phyloP scores from a whole-genome alignment of 2,797 vertebrate genomes.

The Muraenolepis orangiensis region DNA sequence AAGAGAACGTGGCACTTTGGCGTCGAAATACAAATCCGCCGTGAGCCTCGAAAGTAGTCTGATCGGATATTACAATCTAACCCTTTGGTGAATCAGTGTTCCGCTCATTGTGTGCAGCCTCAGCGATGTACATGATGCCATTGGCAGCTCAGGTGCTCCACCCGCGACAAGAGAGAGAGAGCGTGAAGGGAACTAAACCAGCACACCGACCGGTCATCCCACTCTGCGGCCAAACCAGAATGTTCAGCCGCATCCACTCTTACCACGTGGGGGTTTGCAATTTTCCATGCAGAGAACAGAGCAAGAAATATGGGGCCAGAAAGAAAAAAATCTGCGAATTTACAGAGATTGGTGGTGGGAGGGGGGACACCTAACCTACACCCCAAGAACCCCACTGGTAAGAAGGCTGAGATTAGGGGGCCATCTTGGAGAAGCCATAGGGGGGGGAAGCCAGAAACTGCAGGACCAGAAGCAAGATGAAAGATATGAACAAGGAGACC shows the following conservation, averaged over 20 bases:
- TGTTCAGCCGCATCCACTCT: slow-evolving; percentile 37
- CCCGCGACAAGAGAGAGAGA: slow-evolving; percentile 27
- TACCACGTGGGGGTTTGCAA: slow-evolving; percentile 27
- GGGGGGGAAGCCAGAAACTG: slow-evolving; percentile 65
- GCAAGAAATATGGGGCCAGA: slow-evolving; percentile 32
- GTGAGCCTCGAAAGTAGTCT: slow-evolving; percentile 39
- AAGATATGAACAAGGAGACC: slow-evolving; percentile 54
- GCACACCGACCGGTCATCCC: slow-evolving; percentile 1
- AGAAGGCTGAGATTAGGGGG: slow-evolving; percentile 61
- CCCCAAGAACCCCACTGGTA: slow-evolving; percentile 51
- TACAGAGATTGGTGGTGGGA: slow-evolving; percentile 30
- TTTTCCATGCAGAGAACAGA: slow-evolving; percentile 27
- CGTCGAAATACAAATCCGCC: slow-evolving; percentile 21
- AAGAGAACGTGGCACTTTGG: slow-evolving; percentile 38
- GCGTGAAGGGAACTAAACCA: slow-evolving; percentile 25
- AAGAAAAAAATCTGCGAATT: slow-evolving; percentile 35
- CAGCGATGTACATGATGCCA: slow-evolving; percentile 30
- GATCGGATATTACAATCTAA: slow-evolving; percentile 42
- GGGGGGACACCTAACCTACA: slow-evolving; percentile 59
- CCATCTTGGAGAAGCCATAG: slow-evolving; percentile 59
- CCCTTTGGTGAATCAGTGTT: slow-evolving; percentile 43
- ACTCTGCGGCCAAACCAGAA: slow-evolving; percentile 6
- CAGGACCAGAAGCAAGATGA: slow-evolving; percentile 64
- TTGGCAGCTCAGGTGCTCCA: slow-evolving; percentile 32
- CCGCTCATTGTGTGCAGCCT: slow-evolving; percentile 41